These are phyloP conservation scores for Scelioninae gen. 1 DNA, from an alignment of 2,888 invertebrate species.

Conservation along the genomic window DNA sequence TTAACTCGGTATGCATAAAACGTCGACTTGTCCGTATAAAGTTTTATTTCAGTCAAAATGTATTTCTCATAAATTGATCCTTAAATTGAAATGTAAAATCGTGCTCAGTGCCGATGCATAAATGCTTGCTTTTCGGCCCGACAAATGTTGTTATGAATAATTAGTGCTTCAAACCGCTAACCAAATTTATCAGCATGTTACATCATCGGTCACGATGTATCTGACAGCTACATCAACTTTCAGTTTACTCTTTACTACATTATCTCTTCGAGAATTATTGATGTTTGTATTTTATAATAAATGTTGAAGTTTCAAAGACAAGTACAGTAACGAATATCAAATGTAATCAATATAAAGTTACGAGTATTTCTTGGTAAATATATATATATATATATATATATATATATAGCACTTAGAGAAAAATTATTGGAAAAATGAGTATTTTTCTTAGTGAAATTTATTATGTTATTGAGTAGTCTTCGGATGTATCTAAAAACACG, in stretches of 20 bases:
- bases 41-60: slow-evolving; percentile 39
- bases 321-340: no score
- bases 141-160: slow-evolving; percentile 38
- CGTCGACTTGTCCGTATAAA: slow-evolving; percentile 28
- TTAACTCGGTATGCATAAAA: slow-evolving; percentile 25
- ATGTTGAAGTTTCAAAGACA: background rate
- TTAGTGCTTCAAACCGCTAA: slow-evolving; percentile 6
- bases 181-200: background rate
- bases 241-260: background rate
- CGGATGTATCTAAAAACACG: no score
- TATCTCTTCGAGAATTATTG: background rate
- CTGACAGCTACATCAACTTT: slow-evolving; percentile 7
- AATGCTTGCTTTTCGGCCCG: slow-evolving; percentile 15
- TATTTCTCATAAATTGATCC: slow-evolving; percentile 44
- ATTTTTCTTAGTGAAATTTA: no score
- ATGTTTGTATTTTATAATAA: background rate
- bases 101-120: slow-evolving; percentile 1
- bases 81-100: slow-evolving; percentile 50
- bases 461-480: no score
- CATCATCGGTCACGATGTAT: background rate
- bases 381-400: no score
- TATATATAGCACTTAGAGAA: no score
- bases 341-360: background rate
- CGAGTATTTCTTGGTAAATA: no score
- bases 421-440: no score